Evolutionary conservation across 2,113 vertebrate species (phyloP), one percentile per base, ranked within the genome.

Genomic region (Miniopterus natalensis): DNA sequence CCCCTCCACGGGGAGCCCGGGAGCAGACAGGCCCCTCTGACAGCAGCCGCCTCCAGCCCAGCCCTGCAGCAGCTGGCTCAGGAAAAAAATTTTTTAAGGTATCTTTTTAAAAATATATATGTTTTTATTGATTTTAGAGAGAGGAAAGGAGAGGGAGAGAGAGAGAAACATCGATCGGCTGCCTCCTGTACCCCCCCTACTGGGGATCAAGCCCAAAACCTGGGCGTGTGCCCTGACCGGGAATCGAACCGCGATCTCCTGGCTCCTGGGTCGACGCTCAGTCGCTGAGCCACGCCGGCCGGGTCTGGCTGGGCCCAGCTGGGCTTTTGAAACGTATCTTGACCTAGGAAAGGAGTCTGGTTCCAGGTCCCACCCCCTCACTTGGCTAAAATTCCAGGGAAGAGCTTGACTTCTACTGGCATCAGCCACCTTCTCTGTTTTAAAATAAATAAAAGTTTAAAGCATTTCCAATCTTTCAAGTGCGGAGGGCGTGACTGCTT

Each of bases 1-100:
- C 23, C 31, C 42, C 36, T 66, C 88, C 84, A 25, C 42, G 59
- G 65, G 94, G 84, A 95, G 49, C 71, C 75, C 45, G 59, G n/a
- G 11, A 78, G n/a, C 18, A 73, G 21, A 78, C 5, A 45, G 15
- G 45, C 29, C 7, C 77, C 74, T 59, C 36, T 21, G 31, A 42
- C 20, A 59, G 8, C 5, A 4, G 25, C 61, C 61, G 36, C 20
- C 9, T 15, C 42, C 53, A 83, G 23, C 5, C 45, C 20, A 47
- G 66, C 11, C 66, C 31, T 15, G 57, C 14, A 92, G 83, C n/a
- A 55, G 4, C 42, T 80, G 42, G 14, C 42, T 95, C 66, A 53
- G 96, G 23, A 80, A 95, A 17, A 65, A 66, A 17, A n/a, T 66
- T 63, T 27, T 63, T 63, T 66, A 66, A 66, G 14, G 31, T 51